Conservation (phyloP, 1,140 invertebrate genomes). For the Rhysida immarginata region DNA sequence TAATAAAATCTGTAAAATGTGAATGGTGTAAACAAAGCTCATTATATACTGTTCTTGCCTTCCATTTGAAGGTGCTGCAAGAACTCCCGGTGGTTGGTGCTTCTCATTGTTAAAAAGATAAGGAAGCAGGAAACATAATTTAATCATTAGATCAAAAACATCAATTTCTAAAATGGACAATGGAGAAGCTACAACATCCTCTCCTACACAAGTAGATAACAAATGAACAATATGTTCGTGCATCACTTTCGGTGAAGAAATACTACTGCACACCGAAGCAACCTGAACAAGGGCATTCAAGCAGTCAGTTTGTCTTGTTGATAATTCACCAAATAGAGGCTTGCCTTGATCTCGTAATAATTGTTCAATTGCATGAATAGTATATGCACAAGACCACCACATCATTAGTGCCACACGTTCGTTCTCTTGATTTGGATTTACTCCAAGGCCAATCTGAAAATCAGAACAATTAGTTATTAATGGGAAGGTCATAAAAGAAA, state of each 20-base stretch:
- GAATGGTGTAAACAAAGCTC: conserved; percentile 51
- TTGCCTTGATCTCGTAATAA: conserved; percentile 52
- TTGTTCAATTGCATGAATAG: conserved; percentile 67
- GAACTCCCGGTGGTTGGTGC: not conserved
- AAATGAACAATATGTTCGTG: conserved; percentile 37
- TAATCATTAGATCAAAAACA: conserved; percentile 63
- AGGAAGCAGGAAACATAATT: conserved; percentile 56
- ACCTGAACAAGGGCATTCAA: conserved; percentile 46
- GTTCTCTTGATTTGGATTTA: conserved; percentile 42
- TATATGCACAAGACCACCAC: conserved; percentile 76
- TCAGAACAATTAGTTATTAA: not conserved
- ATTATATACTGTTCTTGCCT: conserved; percentile 51
- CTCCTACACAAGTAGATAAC: conserved; percentile 25
- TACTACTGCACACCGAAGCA: conserved; percentile 41
- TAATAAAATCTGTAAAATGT: conserved; percentile 62
- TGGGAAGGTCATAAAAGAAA: not conserved
- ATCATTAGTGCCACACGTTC: conserved; percentile 43
- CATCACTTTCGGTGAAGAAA: conserved; percentile 25
- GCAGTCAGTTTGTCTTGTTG: conserved; percentile 64
- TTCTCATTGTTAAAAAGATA: conserved; percentile 41
- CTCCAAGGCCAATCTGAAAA: conserved; percentile 37
- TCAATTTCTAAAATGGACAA: conserved; percentile 64
- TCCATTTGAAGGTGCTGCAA: conserved; percentile 26
- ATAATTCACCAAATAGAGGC: conserved; percentile 62
- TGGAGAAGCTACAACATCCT: conserved; percentile 24